Evolutionary conservation across 2,888 invertebrate genomes (phyloP), one percentile per base, ranked within the genome.

Genomic region (Protodeltote pygarga): DNA sequence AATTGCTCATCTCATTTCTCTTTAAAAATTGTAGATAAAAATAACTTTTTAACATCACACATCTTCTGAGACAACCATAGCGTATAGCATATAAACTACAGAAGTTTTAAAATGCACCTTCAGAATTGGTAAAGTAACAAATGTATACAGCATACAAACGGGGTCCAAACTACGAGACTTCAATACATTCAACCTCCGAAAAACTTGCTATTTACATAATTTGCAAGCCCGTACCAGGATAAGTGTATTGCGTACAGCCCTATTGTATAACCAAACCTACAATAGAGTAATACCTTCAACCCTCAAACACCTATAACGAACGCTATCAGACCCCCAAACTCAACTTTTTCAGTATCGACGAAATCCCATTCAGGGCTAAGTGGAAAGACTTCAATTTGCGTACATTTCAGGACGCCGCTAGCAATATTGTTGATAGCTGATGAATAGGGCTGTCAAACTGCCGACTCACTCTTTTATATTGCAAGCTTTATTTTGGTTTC

Each of bases 401-500:
- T 64, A 40, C 49, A 54, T 54, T 52, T 52, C 38, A 38, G 45
- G 11, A 35, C 32, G 24, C 35, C 35, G 21, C 65, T 39, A 35
- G 35, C 39, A 42, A 42, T 40, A 33, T 42, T 29, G n/a, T n/a
- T n/a, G n/a, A n/a, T 24, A 5, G n/a, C 38, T 78, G 81, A 83
- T 81, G 80, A 82, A 82, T 79, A 69, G 76, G 65, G 61, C 44
- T 59, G 58, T 53, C 59, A 75, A 80, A 81, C 61, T 77, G 87
- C 77, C 65, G 68, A 85, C 77, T 90, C 89, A 89, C 77, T 81
- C 83, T 84, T 88, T 88, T 89, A 87, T 87, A 89, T 90, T 89
- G 85, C 83, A 71, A 73, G 79, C 81, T 85, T 83, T 85, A 86
- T 87, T 85, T 85, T 75, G 79, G 77, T 68, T 63, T 76, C 64